Evolutionary conservation across 2,888 invertebrate species (phyloP).

Genomic region (Hanleya hanleyi): DNA sequence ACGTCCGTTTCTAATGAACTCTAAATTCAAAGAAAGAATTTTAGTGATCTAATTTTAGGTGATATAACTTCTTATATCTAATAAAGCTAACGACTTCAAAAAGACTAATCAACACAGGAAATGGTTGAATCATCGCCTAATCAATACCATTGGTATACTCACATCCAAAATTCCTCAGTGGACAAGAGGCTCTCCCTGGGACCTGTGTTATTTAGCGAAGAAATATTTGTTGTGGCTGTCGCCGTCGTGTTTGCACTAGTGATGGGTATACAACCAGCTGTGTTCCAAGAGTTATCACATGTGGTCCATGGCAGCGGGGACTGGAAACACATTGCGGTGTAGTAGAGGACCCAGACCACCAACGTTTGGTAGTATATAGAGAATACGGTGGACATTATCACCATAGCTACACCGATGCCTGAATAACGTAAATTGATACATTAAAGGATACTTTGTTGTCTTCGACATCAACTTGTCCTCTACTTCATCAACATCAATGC

Average conservation of each 20-base stretch:
- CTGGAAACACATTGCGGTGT: neutral
- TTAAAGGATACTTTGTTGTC: too few species aligned
- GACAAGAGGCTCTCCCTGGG: neutral
- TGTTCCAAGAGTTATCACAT: neutral
- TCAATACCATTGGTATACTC: too few species aligned
- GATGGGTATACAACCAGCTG: neutral
- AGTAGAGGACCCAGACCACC: neutral
- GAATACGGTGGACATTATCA: neutral
- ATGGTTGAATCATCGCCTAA: too few species aligned
- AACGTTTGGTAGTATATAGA: neutral
- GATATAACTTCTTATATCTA: too few species aligned
- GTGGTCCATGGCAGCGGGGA: neutral
- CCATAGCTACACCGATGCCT: conserved; percentile 4
- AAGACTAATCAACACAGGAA: too few species aligned
- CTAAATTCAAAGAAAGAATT: too few species aligned
- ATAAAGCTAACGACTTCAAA: too few species aligned
- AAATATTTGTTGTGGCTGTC: neutral
- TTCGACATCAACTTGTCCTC: too few species aligned
- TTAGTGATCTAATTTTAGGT: too few species aligned
- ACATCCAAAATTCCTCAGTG: conserved; percentile 4
- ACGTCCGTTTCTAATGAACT: too few species aligned
- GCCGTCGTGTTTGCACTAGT: neutral
- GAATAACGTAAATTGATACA: too few species aligned
- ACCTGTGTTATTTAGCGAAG: neutral
- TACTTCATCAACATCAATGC: too few species aligned